These are phyloP conservation scores for Echeneis naucrates DNA, from an alignment of 2,797 vertebrate species.

Conservation along the genomic window DNA sequence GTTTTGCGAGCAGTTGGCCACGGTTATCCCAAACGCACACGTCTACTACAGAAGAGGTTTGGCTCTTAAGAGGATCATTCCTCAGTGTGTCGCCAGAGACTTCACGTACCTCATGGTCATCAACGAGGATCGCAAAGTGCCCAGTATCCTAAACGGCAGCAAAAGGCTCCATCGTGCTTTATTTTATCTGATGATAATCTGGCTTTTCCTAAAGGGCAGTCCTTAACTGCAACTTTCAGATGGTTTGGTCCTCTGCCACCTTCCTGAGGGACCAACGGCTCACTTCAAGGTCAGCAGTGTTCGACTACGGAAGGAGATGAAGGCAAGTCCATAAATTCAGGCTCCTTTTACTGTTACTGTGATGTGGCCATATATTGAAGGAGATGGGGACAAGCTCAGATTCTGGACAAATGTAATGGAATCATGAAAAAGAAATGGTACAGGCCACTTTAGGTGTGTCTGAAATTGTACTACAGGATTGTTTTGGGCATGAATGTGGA, in stretches of 20 bases:
- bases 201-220: neutral
- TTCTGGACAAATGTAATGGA: no score
- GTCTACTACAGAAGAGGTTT: constrained; percentile 97
- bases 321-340: constrained; percentile 80
- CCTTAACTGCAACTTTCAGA: constrained; percentile 83
- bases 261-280: constrained; percentile 95
- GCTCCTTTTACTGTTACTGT: neutral
- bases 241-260: constrained; percentile 95
- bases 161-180: neutral
- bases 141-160: constrained; percentile 90
- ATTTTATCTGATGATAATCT: neutral
- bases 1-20: constrained; percentile 93
- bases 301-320: constrained; percentile 96
- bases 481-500: no score
- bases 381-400: no score
- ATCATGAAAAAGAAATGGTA: no score
- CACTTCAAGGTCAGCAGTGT: constrained; percentile 97
- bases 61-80: constrained; percentile 95
- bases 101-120: constrained; percentile 96
- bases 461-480: no score
- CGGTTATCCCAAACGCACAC: constrained; percentile 92
- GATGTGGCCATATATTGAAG: neutral
- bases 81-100: constrained; percentile 92
- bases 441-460: no score
- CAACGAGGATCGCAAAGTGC: constrained; percentile 94